Conservation (phyloP, 2,797 vertebrate genomes). For the Sebastes trivittatus region DNA sequence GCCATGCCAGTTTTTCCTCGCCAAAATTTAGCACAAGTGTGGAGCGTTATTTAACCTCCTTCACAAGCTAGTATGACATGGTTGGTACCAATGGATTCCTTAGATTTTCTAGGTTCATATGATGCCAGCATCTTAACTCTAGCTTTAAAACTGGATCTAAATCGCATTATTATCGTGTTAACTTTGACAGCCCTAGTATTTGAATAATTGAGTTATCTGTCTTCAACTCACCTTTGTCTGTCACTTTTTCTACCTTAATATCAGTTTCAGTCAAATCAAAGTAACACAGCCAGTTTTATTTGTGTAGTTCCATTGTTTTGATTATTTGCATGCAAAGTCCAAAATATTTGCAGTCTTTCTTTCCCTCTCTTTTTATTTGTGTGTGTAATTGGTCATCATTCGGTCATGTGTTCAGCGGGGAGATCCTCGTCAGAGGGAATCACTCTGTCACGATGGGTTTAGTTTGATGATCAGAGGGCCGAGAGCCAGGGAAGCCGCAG, state of each 20-base stretch:
- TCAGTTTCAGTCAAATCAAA: not conserved
- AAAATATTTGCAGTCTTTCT: not conserved
- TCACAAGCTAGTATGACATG: no score
- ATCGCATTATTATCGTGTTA: accelerated
- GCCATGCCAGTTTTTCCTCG: no score
- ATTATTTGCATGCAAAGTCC: not conserved
- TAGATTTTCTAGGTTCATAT: no score
- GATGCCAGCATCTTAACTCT: no score
- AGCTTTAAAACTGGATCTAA: no score
- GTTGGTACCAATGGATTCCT: no score
- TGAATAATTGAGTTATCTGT: not conserved
- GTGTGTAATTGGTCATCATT: not conserved
- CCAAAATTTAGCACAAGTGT: no score
- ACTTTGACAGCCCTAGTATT: not conserved
- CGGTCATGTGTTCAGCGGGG: not conserved
- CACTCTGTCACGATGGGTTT: slow-evolving; percentile 25
- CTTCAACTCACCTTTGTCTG: not conserved
- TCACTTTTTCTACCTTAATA: not conserved
- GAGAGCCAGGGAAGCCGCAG: not conserved
- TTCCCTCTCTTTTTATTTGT: not conserved
- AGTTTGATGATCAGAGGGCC: not conserved
- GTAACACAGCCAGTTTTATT: not conserved
- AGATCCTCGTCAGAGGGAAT: slow-evolving; percentile 16
- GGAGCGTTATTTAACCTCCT: no score
- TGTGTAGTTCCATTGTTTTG: not conserved